Evolutionary conservation across 2,888 invertebrate genomes (phyloP), one percentile per base, ranked within the genome.

Genomic region (Gisinianus flammeolus): DNA sequence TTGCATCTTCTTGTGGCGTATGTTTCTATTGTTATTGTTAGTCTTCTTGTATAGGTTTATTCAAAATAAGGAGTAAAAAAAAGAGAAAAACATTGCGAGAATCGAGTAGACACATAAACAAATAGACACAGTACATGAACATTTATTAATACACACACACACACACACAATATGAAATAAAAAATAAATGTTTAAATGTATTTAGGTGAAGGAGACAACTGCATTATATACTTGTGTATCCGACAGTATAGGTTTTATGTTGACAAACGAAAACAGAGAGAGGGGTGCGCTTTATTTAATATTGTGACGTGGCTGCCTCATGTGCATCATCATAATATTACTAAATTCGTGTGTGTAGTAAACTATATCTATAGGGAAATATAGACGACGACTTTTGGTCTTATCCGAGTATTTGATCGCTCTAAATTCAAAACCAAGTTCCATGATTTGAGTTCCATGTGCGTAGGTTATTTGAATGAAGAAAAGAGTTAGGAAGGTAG

Each of bases 161-260:
- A n/a, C n/a, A n/a, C 19, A 19, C n/a, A n/a, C 22, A 58, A 58
- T 22, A 24, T 8, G 56, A 44, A 6, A 35, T 8, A 44, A 44
- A 19, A 44, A 68, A 24, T 26, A 35, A 35, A 56, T 71, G 33
- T 71, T 71, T 71, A 58, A 56, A 71, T 31, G 58, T 71, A 71
- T 71, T 56, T 71, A 71, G 71, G 71, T 71, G 71, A 71, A 71
- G 71, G 71, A 58, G 24, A n/a, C 22, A 68, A 2, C 1, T 44
- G 44, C 12, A 44, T 44, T 12, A 44, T 44, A 44, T 44, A 2
- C 6, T 16, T 44, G 44, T 44, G 44, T 44, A 16, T 44, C 19
- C 19, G 44, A 44, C 44, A 44, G 19, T 56, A 4, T n/a, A 22
- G 56, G 56, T 56, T 56, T 22, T 56, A n/a, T n/a, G n/a, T n/a